phyloP scores from a whole-genome alignment of 2,888 invertebrate genomes.

The Psococerastis gibbosa region DNA sequence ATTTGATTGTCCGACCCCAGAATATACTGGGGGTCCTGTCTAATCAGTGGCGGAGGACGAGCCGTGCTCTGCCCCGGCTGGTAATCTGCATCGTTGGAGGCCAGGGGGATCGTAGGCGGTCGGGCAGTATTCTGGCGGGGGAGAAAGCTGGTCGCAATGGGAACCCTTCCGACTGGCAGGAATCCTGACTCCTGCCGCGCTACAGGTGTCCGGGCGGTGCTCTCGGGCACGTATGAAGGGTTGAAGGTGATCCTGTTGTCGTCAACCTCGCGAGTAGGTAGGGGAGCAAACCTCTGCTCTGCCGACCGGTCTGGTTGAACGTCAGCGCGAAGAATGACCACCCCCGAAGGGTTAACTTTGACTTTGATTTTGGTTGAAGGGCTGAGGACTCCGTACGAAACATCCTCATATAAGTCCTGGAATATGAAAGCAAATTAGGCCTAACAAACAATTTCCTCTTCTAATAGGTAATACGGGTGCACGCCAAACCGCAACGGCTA shows the following conservation, averaged over 20 bases:
- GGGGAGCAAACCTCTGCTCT: conserved; percentile 7
- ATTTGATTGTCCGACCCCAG: neutral
- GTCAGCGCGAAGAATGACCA: conserved; percentile 65
- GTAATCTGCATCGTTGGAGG: neutral
- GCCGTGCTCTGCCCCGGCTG: neutral
- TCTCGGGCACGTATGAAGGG: conserved; percentile 3
- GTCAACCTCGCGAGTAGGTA: neutral
- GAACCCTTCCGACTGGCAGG: neutral
- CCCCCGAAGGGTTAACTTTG: conserved; percentile 83
- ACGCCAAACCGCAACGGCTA: neutral
- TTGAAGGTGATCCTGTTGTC: neutral
- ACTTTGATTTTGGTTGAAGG: conserved; percentile 82
- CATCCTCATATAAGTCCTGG: conserved; percentile 75
- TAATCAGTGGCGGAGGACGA: neutral
- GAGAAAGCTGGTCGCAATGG: neutral
- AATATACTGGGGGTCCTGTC: neutral
- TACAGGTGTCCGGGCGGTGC: conserved; percentile 3
- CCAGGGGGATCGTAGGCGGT: neutral
- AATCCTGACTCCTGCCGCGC: neutral
- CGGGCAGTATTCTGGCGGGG: neutral
- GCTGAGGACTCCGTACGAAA: conserved; percentile 65
- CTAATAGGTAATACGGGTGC: too few species aligned
- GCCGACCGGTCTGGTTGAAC: conserved; percentile 24
- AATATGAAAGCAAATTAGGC: conserved; percentile 21
- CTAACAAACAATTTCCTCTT: too few species aligned